phyloP scores from a whole-genome alignment of 2,113 vertebrate genomes.

The Pycnonotus jocosus region DNA sequence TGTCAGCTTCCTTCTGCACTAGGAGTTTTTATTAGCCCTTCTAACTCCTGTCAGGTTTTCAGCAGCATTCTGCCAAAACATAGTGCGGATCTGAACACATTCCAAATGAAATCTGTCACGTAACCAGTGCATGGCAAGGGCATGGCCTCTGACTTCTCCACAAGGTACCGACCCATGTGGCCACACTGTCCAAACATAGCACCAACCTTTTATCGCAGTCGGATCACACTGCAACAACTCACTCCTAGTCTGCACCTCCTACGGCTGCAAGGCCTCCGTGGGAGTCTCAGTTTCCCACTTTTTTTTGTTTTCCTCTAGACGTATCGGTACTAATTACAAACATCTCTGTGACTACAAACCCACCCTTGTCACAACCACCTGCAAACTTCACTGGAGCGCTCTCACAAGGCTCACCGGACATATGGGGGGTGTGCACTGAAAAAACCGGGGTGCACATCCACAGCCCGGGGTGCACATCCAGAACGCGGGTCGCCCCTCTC shows the following conservation, averaged over 20 bases:
- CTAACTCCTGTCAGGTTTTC: background rate
- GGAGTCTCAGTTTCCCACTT: background rate
- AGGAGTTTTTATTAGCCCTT: background rate
- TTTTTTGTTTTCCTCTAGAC: background rate
- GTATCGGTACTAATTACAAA: background rate
- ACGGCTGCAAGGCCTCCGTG: background rate
- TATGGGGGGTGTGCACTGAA: background rate
- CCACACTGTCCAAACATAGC: background rate
- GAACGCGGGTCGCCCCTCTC: rapidly evolving
- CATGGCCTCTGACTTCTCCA: background rate
- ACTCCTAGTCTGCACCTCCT: background rate
- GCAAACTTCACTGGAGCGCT: background rate
- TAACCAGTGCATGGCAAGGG: rapidly evolving
- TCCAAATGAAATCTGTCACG: background rate
- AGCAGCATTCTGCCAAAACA: background rate
- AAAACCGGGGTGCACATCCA: rapidly evolving
- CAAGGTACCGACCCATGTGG: background rate
- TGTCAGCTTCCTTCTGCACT: background rate
- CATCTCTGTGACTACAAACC: background rate
- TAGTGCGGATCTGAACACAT: background rate
- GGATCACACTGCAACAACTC: background rate
- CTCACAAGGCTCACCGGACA: background rate
- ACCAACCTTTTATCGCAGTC: background rate
- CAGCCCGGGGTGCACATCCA: rapidly evolving
- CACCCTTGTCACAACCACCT: background rate